phyloP scores from a whole-genome alignment of 1,140 invertebrate species.

The Lepidurus arcticus region DNA sequence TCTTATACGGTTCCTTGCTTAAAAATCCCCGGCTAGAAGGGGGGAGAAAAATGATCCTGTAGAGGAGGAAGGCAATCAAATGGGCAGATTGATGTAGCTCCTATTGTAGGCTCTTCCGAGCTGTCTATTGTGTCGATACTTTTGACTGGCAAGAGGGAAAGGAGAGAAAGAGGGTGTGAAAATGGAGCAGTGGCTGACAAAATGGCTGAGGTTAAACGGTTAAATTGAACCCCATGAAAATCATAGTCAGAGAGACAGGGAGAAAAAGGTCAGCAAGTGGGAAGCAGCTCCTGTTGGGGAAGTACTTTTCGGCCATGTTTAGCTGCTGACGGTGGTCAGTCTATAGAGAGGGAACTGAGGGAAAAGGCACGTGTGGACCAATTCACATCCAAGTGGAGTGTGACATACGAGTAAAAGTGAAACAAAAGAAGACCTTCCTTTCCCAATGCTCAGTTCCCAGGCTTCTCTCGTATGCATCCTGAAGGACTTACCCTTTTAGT shows the following conservation, averaged over 20 bases:
- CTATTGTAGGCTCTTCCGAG: not conserved
- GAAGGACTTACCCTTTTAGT: not conserved
- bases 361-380: slow-evolving; percentile 5
- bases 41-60: not conserved
- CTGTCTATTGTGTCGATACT: not conserved
- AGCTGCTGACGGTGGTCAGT: not conserved
- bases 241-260: not conserved
- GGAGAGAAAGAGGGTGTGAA: slow-evolving; percentile 6
- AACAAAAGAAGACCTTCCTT: slow-evolving; percentile 3
- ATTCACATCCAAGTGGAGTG: not conserved
- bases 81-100: slow-evolving; percentile 7
- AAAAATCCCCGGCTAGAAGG: not conserved
- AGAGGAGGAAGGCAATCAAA: slow-evolving; percentile 8
- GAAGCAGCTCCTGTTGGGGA: not conserved
- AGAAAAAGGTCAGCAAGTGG: slow-evolving; percentile 15
- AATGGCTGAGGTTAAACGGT: not conserved
- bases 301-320: too few species aligned
- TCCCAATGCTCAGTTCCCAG: not conserved
- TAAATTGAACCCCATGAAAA: slow-evolving; percentile 14
- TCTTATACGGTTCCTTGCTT: not conserved
- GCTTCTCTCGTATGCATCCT: slow-evolving; percentile 2
- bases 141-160: not conserved
- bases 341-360: not conserved
- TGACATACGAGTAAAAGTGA: slow-evolving; percentile 10
- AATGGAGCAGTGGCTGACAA: not conserved